Conservation (phyloP, 1,140 invertebrate species). For the Brachystomella parvula region DNA sequence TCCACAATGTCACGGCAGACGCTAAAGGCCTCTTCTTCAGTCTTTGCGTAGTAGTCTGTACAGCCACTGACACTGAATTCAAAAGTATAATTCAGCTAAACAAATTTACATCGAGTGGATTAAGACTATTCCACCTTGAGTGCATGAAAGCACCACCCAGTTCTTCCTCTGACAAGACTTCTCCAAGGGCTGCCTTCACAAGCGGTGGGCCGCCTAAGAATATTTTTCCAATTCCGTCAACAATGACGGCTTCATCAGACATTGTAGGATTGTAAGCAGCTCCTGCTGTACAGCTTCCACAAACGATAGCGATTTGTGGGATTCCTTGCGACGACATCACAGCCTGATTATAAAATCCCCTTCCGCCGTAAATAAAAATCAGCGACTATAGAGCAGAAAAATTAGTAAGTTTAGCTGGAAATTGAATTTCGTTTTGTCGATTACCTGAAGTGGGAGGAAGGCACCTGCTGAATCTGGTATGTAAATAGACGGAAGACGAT, state of each 20-base stretch:
- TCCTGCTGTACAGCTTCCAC: constrained; percentile 58
- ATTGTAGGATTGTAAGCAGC: constrained; percentile 63
- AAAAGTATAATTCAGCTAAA: neutral
- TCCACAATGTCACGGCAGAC: constrained; percentile 44
- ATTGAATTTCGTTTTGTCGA: neutral
- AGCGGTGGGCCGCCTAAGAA: constrained; percentile 59
- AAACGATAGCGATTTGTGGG: constrained; percentile 48
- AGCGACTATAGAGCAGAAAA: constrained; percentile 48
- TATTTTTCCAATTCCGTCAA: constrained; percentile 56
- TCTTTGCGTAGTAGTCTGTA: constrained; percentile 46
- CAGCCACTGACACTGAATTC: constrained; percentile 46
- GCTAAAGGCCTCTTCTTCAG: constrained; percentile 44
- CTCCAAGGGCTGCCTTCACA: constrained; percentile 60
- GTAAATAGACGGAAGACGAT: constrained; percentile 54
- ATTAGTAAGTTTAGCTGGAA: neutral
- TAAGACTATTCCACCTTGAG: constrained; percentile 44
- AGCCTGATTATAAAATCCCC: constrained; percentile 63
- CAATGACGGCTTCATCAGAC: constrained; percentile 60
- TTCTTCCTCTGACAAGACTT: constrained; percentile 57
- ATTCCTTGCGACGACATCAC: constrained; percentile 56
- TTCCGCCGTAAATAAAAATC: constrained; percentile 62
- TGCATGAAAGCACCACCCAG: constrained; percentile 60
- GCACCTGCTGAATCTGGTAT: constrained; percentile 56
- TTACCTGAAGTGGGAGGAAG: constrained; percentile 50
- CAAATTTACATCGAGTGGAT: neutral